Base-by-base conservation (phyloP, 2,888 invertebrate genomes). In the Microctonus brassicae region DNA sequence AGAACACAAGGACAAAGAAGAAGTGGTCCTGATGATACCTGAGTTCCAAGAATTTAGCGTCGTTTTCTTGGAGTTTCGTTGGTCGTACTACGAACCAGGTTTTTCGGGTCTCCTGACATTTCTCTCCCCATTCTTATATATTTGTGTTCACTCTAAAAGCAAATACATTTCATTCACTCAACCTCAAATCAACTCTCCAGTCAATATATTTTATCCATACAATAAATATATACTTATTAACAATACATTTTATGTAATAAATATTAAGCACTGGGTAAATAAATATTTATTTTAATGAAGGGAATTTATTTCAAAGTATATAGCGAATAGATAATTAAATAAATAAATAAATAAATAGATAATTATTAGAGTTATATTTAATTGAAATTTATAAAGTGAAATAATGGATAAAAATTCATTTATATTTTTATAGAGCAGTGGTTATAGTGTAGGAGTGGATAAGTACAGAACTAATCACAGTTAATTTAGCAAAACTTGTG, bases 61-160 rank as follows among this genome's bases (percentile, higher is more conserved):
- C 76, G 79, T 82, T 86, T 87, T 86, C 87, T 83, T 78, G 79
- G 87, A 87, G 78, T 83, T 86, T 81, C 73, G 76, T 78, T 74
- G 72, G 80, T 77, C 77, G 77, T 83, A 80, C 82, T 73, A 72
- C 78, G 83, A 86, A 83, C 53, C 60, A 42, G 64, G 57, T 71
- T 53, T 64, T 26, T n/a, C n/a, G 52, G 42, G 39, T 47, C 26
- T 42, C 64, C 26, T 53, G 33, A 52, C 64, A 39, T 47, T 53
- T 53, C 75, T 73, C 53, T 34, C 26, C n/a, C 26, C 47, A 63
- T 11, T 69, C 29, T 58, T 36, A 53, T 24, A 17, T 33, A 22
- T 22, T 63, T 69, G 62, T 42, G 22, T 39, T 17, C 17, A 47
- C 17, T 9, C 7, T 47, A 47, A n/a, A 47, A 10, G 24, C 26